These are phyloP conservation scores for Boleophthalmus pectinirostris DNA, from an alignment of 2,113 vertebrate genomes.

Conservation along the genomic window DNA sequence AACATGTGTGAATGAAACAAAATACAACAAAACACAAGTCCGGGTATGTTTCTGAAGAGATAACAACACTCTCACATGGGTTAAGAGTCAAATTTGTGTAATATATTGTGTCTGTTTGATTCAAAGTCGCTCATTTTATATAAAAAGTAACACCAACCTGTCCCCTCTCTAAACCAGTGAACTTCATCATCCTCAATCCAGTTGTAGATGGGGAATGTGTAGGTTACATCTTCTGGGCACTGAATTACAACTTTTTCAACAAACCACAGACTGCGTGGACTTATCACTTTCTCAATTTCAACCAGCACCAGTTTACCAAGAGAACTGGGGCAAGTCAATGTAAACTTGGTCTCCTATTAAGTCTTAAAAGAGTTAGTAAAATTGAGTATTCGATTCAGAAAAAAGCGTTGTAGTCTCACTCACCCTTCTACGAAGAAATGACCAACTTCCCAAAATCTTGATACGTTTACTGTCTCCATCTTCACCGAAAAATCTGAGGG, in stretches of 20 bases:
- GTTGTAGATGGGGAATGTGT: conserved; percentile 63
- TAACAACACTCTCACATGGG: too few relatives aligned
- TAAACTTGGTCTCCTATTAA: conserved; percentile 26
- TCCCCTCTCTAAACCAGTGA: conserved; percentile 54
- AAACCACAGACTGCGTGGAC: conserved; percentile 54
- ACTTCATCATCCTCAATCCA: conserved; percentile 49
- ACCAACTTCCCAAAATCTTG: accelerated
- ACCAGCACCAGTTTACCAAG: conserved; percentile 61
- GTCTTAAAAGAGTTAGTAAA: not conserved
- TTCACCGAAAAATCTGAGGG: conserved; percentile 60
- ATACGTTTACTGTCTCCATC: conserved; percentile 25
- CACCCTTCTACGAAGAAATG: conserved; percentile 28
- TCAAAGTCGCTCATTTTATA: not conserved
- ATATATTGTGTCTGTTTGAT: too few relatives aligned
- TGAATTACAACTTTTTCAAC: conserved; percentile 49
- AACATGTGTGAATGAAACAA: too few relatives aligned
- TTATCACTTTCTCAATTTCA: conserved; percentile 44
- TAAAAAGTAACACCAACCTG: not conserved
- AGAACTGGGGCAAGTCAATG: conserved; percentile 34
- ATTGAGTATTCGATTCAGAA: not conserved
- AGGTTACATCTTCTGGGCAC: conserved; percentile 40
- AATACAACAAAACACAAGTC: too few relatives aligned
- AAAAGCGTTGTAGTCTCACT: conserved; percentile 7
- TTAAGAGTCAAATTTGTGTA: too few relatives aligned
- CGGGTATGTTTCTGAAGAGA: too few relatives aligned